Percentiles rank a stretch among this genome's conserved stretches.
phyloP scores from a whole-genome alignment of 1,140 invertebrate genomes.

The Scylla paramamosain region DNA sequence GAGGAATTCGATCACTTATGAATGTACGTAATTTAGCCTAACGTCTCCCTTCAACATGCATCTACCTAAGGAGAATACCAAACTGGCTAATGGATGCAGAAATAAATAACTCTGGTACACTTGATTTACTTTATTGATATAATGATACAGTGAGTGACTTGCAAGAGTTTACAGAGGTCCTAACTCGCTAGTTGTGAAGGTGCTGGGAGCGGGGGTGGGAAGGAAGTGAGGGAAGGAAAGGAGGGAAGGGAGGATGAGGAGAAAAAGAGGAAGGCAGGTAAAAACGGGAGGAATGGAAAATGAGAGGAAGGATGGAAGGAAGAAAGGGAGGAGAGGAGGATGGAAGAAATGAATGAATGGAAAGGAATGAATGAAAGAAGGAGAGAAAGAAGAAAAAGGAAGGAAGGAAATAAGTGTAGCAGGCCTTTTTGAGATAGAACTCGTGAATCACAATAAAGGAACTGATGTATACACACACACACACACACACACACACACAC shows the following conservation, averaged over 20 bases:
- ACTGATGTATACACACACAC: not conserved
- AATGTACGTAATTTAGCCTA: too few species aligned
- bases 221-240: not conserved
- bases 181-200: not conserved
- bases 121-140: not conserved
- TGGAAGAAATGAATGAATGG: too few species aligned
- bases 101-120: not conserved
- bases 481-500: conserved; percentile 20
- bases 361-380: not conserved
- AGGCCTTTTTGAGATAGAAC: not conserved
- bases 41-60: too few species aligned
- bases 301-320: not conserved
- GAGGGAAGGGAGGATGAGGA: not conserved
- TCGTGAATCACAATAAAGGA: conserved; percentile 22
- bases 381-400: not conserved
- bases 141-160: not conserved
- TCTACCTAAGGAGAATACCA: too few species aligned
- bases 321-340: not conserved
- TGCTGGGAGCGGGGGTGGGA: not conserved
- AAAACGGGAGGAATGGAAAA: not conserved
- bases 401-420: not conserved
- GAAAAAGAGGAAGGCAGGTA: not conserved
- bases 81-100: too few species aligned
- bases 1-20: too few species aligned
- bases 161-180: not conserved